Evolutionary conservation across 2,797 vertebrate genomes (phyloP).

Genomic region (Gobionotothen gibberifrons): DNA sequence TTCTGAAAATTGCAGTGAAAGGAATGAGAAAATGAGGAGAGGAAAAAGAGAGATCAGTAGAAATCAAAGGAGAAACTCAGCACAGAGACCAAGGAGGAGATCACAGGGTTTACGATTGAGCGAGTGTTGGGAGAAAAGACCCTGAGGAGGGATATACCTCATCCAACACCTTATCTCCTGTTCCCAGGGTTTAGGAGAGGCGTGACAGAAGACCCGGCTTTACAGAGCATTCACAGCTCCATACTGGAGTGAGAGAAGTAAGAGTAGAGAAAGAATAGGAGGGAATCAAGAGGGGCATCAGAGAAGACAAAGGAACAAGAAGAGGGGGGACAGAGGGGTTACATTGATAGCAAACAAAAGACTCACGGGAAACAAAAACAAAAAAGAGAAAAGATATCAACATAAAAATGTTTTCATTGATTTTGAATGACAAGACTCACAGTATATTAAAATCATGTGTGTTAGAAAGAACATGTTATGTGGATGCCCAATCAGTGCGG

Average conservation of each 20-base stretch:
- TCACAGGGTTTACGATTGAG: constrained; percentile 48
- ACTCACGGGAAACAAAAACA: neutral
- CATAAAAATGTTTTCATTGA: too few relatives aligned
- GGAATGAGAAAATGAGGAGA: constrained; percentile 7
- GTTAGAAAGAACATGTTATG: too few relatives aligned
- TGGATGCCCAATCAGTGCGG: too few relatives aligned
- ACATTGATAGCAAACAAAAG: too few relatives aligned
- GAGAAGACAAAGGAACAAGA: neutral
- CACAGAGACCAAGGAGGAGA: constrained; percentile 33
- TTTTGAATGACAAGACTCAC: neutral
- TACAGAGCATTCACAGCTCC: constrained; percentile 20
- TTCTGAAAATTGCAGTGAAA: constrained; percentile 7
- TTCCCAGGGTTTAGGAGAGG: constrained; percentile 58
- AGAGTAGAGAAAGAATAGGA: neutral
- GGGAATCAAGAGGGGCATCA: neutral
- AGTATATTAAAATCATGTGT: too few relatives aligned
- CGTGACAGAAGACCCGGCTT: constrained; percentile 29
- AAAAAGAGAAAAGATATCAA: neutral
- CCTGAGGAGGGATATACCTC: constrained; percentile 57
- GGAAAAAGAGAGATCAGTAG: neutral
- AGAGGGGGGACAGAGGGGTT: too few relatives aligned
- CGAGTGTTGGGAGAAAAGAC: constrained; percentile 37
- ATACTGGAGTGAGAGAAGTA: neutral
- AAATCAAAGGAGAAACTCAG: constrained; percentile 28
- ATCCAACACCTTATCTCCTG: constrained; percentile 56